Conservation (phyloP, 1,140 invertebrate genomes). For the Danaus plexippus region DNA sequence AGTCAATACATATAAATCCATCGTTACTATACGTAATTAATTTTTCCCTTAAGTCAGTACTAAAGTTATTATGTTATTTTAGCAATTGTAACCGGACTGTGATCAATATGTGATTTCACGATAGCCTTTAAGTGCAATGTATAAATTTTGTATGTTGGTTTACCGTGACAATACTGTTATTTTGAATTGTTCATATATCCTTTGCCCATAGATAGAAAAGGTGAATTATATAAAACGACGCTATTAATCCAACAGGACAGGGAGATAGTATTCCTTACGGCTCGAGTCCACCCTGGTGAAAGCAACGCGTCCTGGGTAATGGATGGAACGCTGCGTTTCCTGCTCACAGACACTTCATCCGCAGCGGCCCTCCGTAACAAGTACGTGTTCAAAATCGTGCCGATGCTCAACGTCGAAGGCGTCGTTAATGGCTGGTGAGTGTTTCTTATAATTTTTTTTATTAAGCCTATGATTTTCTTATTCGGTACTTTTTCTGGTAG, state of each 20-base stretch:
- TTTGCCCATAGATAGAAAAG: too few species aligned
- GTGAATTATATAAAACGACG: too few species aligned
- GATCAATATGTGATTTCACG: not conserved
- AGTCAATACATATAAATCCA: too few species aligned
- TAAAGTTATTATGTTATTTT: too few species aligned
- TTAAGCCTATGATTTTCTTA: too few species aligned
- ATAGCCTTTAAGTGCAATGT: not conserved
- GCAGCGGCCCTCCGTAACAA: constrained; percentile 77
- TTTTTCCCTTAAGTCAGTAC: too few species aligned
- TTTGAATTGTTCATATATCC: not conserved
- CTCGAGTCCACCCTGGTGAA: constrained; percentile 91
- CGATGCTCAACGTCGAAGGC: constrained; percentile 91
- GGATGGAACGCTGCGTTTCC: constrained; percentile 83
- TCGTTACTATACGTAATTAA: too few species aligned
- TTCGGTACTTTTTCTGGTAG: too few species aligned
- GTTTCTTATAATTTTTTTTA: not conserved
- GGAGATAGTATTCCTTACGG: constrained; percentile 82
- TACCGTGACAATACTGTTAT: not conserved
- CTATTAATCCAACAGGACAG: constrained; percentile 67
- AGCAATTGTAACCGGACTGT: too few species aligned
- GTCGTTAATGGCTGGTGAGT: constrained; percentile 91
- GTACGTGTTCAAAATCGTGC: constrained; percentile 89
- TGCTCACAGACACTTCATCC: constrained; percentile 74
- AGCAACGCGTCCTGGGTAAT: constrained; percentile 92
- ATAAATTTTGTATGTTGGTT: not conserved